Percentiles rank a stretch among this genome's conserved stretches.
Evolutionary conservation across 2,888 invertebrate genomes (phyloP).

Genomic region (Tetheella fluctuosa): DNA sequence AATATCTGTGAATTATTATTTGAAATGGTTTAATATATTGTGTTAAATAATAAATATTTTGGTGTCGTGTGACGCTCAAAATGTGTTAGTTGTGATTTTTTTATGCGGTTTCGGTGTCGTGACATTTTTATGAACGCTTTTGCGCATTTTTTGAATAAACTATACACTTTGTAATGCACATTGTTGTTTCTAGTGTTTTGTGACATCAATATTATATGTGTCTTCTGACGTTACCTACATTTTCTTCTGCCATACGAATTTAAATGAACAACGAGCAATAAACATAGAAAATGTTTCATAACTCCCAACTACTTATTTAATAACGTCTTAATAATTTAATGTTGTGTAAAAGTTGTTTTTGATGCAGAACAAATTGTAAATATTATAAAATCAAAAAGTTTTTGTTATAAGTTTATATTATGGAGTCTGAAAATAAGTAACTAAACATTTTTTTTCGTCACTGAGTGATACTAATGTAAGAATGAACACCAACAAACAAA

Average conservation of each 20-base stretch:
- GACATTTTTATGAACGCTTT: conserved; percentile 78
- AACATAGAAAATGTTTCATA: background rate
- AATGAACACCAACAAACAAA: conserved; percentile 23
- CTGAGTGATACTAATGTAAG: conserved; percentile 34
- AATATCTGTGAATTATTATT: too few relatives aligned
- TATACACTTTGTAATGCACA: conserved; percentile 44
- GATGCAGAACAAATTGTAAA: conserved; percentile 5
- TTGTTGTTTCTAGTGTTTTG: conserved; percentile 31
- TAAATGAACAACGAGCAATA: conserved; percentile 6
- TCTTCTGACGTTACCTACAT: background rate
- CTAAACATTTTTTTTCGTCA: conserved; percentile 29
- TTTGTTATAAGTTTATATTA: conserved; percentile 20
- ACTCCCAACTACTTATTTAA: background rate
- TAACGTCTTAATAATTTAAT: background rate
- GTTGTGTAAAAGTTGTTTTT: background rate
- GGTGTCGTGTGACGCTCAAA: conserved; percentile 58
- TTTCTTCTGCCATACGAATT: conserved; percentile 6
- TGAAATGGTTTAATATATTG: conserved; percentile 11
- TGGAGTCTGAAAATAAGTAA: conserved; percentile 19
- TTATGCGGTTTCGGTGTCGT: conserved; percentile 75
- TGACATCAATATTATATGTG: conserved; percentile 23
- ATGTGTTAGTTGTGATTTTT: conserved; percentile 65
- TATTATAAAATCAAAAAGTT: conserved; percentile 4
- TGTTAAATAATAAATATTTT: conserved; percentile 39
- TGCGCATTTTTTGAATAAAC: conserved; percentile 71